phyloP scores from a whole-genome alignment of 2,113 vertebrate genomes.

The Tonatia bakeri region DNA sequence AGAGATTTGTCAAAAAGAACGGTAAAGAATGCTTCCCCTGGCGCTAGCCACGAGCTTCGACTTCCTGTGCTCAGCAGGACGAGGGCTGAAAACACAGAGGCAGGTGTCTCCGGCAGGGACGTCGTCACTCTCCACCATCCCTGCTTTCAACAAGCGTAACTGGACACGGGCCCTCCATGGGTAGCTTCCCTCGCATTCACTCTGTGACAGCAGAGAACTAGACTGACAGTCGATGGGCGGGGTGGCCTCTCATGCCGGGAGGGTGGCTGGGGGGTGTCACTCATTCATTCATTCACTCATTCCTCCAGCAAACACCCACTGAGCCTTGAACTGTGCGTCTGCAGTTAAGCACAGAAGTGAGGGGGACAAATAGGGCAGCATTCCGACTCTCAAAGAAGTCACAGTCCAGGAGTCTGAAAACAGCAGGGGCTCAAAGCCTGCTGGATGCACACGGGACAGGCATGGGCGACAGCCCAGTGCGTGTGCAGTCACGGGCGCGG shows the following conservation, averaged over 20 bases:
- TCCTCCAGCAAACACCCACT: background rate
- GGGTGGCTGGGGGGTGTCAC: background rate
- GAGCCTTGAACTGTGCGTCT: background rate
- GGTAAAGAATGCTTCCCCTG: background rate
- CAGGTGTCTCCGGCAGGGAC: too few species aligned
- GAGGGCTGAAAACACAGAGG: background rate
- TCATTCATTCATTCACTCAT: background rate
- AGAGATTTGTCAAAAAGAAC: background rate
- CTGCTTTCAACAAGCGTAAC: background rate
- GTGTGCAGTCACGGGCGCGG: fast-evolving
- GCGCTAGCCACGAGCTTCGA: background rate
- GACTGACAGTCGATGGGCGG: background rate
- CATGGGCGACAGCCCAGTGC: fast-evolving
- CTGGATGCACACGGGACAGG: background rate
- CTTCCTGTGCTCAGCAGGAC: background rate
- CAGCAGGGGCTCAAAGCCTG: background rate
- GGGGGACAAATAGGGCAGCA: background rate
- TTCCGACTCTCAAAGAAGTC: background rate
- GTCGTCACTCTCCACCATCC: fast-evolving
- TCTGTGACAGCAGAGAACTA: background rate
- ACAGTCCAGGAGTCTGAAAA: background rate
- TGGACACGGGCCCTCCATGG: background rate
- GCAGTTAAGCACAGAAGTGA: background rate
- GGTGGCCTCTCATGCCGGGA: fast-evolving
- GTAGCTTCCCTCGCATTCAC: background rate